Percentiles rank a stretch among this genome's conserved stretches.
phyloP scores from a whole-genome alignment of 2,113 vertebrate genomes.

The Uria lomvia region DNA sequence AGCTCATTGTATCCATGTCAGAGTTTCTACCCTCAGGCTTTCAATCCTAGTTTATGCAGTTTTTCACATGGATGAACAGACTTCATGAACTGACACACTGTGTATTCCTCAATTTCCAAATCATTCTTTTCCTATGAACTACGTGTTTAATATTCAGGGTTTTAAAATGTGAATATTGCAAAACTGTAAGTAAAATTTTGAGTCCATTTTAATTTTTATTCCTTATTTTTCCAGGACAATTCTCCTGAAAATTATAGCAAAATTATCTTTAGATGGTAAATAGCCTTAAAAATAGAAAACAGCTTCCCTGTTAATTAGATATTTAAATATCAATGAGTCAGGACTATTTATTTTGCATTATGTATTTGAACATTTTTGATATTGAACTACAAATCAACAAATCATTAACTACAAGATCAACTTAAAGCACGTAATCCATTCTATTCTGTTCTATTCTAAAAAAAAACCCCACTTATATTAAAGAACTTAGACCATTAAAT shows the following conservation, averaged over 20 bases:
- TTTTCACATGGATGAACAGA: neutral
- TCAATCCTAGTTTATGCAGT: neutral
- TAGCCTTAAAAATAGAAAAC: neutral
- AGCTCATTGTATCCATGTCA: neutral
- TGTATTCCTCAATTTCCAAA: neutral
- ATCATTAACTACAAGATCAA: neutral
- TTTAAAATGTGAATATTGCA: neutral
- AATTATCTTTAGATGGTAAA: neutral
- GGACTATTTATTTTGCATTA: neutral
- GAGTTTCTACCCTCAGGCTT: neutral
- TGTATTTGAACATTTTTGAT: neutral
- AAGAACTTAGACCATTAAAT: neutral
- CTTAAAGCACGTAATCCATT: neutral
- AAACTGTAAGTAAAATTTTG: neutral
- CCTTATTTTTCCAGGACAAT: neutral
- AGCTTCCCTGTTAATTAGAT: neutral
- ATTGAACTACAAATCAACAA: neutral
- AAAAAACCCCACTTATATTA: fast-evolving
- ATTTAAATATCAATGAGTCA: neutral
- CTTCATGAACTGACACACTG: neutral
- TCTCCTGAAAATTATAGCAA: neutral
- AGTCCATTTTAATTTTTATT: neutral
- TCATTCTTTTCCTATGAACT: neutral
- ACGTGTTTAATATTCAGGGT: neutral
- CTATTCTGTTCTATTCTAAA: too few relatives aligned